Conservation (phyloP, 2,888 invertebrate species). For the Nebria salina region DNA sequence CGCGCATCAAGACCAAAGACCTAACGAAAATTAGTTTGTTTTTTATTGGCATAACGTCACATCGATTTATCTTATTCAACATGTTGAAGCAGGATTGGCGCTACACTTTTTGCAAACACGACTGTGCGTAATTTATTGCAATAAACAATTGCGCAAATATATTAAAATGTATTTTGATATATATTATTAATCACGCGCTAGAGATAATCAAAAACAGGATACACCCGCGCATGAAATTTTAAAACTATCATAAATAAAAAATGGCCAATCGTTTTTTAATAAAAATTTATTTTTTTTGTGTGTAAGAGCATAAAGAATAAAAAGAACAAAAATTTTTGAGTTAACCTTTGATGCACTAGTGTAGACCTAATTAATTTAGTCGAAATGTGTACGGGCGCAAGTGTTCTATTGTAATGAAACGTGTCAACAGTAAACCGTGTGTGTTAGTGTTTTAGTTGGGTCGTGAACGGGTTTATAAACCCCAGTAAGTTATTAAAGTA, state of each 20-base stretch:
- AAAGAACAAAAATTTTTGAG: too few relatives aligned
- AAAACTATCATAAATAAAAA: too few relatives aligned
- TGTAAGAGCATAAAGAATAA: too few relatives aligned
- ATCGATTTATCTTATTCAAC: neutral
- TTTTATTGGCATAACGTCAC: neutral
- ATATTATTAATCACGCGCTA: too few relatives aligned
- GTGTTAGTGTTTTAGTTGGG: neutral
- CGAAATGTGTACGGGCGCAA: neutral
- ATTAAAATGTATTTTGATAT: too few relatives aligned
- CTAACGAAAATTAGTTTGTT: neutral
- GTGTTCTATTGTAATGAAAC: slow-evolving; percentile 16
- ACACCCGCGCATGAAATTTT: too few relatives aligned
- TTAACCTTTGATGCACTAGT: too few relatives aligned
- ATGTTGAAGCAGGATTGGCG: neutral
- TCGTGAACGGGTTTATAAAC: neutral
- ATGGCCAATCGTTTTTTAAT: too few relatives aligned
- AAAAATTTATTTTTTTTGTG: too few relatives aligned
- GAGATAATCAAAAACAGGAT: too few relatives aligned
- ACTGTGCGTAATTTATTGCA: neutral
- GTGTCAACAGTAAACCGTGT: neutral
- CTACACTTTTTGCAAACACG: neutral
- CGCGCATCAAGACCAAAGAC: neutral
- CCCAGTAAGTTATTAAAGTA: neutral
- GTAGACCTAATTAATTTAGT: neutral
- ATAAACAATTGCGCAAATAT: too few relatives aligned